Evolutionary conservation across 1,140 invertebrate genomes (phyloP), one percentile per base, ranked within the genome.

Genomic region (Drosophila subobscura): DNA sequence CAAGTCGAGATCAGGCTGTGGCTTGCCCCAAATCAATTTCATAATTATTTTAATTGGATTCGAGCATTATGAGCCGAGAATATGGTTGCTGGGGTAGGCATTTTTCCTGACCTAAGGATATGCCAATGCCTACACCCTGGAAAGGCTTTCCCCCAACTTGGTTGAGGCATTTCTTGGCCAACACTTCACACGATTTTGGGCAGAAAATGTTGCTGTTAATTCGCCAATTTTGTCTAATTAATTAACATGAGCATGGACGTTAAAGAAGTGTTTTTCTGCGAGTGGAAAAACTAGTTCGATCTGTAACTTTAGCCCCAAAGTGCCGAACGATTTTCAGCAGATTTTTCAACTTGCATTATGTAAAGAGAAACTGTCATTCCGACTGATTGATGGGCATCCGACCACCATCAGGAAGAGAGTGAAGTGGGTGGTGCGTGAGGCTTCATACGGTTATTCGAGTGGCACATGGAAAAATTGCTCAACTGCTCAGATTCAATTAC

Each of bases 201-300:
- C 27, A 50, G 29, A 53, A 77, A 60, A 77, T 86, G 51, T 65
- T 46, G 37, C 8, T 44, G 50, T 54, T 64, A 86, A 88, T 81
- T 88, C 37, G 78, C 55, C 83, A 88, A 88, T 86, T 88, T 61
- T 55, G 49, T 65, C 54, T 77, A 88, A 78, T 86, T 86, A 86
- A 86, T 86, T 81, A 86, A 68, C 81, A 81, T 81, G 47, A 65
- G 74, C 50, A 51, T 47, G 33, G 6, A 10, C 22, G 44, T 25
- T 5, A 50, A 44, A 59, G 40, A 49, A 60, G 57, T 59, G 56
- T 33, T 16, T 3, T 12, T n/a, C 50, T 33, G 8, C 23, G 23
- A 79, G 14, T 25, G 23, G 29, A 16, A 14, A 77, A 71, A 77
- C 77, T 20, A 47, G 77, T 79, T 79, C 73, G 25, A 52, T 27